Percentiles rank a stretch among this genome's conserved stretches.
phyloP scores from a whole-genome alignment of 2,113 vertebrate genomes.

The Myodes glareolus region DNA sequence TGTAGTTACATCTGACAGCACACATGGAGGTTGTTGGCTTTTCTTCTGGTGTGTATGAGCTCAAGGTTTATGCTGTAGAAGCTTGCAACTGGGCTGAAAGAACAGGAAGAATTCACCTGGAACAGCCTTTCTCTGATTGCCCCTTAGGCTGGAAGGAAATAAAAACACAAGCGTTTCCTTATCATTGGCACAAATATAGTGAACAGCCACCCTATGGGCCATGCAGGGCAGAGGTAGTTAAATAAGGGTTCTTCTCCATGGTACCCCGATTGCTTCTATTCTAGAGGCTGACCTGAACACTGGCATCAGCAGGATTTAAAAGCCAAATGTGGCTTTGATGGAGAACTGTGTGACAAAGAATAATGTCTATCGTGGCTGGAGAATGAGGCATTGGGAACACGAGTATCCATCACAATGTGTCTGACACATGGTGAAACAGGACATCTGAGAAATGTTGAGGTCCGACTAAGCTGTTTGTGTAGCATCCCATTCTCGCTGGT shows the following conservation, averaged over 20 bases:
- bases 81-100: background rate
- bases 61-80: background rate
- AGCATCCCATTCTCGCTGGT: background rate
- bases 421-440: background rate
- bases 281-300: background rate
- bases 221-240: background rate
- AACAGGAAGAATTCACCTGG: background rate
- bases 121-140: background rate
- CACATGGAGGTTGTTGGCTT: background rate
- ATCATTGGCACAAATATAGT: background rate
- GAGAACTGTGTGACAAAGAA: background rate
- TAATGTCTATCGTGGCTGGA: background rate
- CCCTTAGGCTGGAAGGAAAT: background rate
- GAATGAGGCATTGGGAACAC: background rate
- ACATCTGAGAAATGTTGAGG: background rate
- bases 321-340: background rate
- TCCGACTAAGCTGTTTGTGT: background rate
- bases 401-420: background rate
- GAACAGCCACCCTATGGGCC: background rate
- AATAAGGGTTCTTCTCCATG: background rate
- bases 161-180: background rate
- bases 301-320: conserved; percentile 3
- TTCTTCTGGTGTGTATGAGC: background rate
- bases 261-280: background rate
- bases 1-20: background rate